Conservation (phyloP, 92 coral and sea anemone genomes). For the Montipora capitata region DNA sequence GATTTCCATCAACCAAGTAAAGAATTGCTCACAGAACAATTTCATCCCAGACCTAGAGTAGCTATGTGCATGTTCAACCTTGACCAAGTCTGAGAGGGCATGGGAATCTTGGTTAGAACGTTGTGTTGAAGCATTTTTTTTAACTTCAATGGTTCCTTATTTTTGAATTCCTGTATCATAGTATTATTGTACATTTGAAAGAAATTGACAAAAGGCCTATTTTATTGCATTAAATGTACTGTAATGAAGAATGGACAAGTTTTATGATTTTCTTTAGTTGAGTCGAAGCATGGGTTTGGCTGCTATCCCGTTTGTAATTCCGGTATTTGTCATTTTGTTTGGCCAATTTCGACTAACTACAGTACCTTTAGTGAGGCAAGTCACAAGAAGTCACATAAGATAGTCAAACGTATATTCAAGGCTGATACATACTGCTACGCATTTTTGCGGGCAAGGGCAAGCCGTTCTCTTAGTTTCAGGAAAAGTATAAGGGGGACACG, state of each 20-base stretch:
- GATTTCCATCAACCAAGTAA: conserved; percentile 18
- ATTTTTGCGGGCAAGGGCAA: too few relatives aligned
- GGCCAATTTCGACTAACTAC: too few relatives aligned
- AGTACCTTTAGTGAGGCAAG: too few relatives aligned
- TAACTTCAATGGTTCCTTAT: background rate
- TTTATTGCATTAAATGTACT: conserved; percentile 21
- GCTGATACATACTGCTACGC: too few relatives aligned
- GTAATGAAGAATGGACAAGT: background rate
- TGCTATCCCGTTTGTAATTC: too few relatives aligned
- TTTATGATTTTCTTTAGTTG: background rate
- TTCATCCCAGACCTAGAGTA: background rate
- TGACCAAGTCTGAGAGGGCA: background rate
- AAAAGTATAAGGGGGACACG: too few relatives aligned
- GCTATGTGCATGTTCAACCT: background rate
- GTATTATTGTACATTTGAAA: background rate
- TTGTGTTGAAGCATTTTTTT: background rate
- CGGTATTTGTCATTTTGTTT: too few relatives aligned
- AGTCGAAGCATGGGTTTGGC: background rate
- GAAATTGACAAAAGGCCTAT: background rate
- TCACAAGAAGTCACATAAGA: too few relatives aligned
- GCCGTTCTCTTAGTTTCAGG: too few relatives aligned
- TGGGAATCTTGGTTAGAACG: conserved; percentile 2
- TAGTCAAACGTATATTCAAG: too few relatives aligned
- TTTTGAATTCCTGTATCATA: conserved; percentile 7
- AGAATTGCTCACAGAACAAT: background rate